Conservation (phyloP, 2,797 vertebrate genomes). For the Alca torda region DNA sequence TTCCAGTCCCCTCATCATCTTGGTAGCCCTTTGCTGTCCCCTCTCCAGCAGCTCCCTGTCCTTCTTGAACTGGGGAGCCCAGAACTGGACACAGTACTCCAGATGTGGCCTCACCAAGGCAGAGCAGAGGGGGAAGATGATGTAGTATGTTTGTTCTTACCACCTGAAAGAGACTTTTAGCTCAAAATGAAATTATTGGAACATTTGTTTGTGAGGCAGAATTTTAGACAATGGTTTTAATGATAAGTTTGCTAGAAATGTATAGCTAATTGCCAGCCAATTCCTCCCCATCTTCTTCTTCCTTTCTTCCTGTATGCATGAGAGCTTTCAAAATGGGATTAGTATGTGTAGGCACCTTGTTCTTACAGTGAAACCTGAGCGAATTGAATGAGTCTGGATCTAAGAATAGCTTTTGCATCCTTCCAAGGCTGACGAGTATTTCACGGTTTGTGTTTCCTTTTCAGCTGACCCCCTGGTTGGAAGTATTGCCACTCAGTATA, state of each 20-base stretch:
- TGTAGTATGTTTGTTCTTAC: neutral
- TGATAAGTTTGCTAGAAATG: neutral
- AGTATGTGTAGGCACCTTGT: neutral
- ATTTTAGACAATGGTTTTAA: neutral
- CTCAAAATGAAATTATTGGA: neutral
- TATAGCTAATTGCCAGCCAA: neutral
- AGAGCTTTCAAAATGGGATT: neutral
- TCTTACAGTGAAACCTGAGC: neutral
- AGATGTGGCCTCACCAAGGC: too few relatives aligned
- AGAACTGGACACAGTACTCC: too few relatives aligned
- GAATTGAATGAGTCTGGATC: neutral
- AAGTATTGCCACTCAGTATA: conserved; percentile 86
- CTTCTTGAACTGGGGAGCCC: too few relatives aligned
- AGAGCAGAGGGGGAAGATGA: too few relatives aligned
- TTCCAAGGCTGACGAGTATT: neutral
- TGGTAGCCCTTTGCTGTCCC: too few relatives aligned
- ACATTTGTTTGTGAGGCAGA: neutral
- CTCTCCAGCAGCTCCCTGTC: too few relatives aligned
- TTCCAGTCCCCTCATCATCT: too few relatives aligned
- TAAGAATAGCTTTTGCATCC: neutral
- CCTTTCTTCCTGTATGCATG: neutral
- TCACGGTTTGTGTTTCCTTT: conserved; percentile 71
- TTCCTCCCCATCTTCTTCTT: neutral
- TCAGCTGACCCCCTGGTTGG: conserved; percentile 85
- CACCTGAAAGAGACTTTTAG: neutral